These are phyloP conservation scores for Tricholaema leucomelas DNA, from an alignment of 2,113 vertebrate species.

Conservation along the genomic window DNA sequence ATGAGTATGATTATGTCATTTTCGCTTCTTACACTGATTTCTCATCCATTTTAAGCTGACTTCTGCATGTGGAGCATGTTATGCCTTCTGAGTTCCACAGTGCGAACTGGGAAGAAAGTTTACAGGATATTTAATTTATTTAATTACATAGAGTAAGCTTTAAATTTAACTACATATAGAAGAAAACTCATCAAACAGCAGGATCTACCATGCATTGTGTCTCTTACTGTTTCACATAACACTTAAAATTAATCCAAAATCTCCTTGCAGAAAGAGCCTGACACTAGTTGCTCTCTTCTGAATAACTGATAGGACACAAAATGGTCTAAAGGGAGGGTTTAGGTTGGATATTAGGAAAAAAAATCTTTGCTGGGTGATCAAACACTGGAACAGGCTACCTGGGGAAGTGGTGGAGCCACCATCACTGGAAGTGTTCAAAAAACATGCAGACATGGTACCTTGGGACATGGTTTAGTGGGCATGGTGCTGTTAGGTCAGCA, in stretches of 20 bases:
- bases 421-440: too few species aligned
- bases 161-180: not conserved
- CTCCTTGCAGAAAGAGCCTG: not conserved
- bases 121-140: not conserved
- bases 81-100: not conserved
- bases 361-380: too few species aligned
- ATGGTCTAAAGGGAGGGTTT: too few species aligned
- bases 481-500: too few species aligned
- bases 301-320: too few species aligned
- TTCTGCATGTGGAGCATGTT: rapidly evolving
- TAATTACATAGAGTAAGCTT: not conserved
- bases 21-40: not conserved
- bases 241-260: not conserved
- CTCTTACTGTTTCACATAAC: not conserved
- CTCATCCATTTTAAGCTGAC: not conserved
- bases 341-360: too few species aligned
- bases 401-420: too few species aligned
- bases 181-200: not conserved
- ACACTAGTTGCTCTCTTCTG: too few species aligned
- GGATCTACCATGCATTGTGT: not conserved
- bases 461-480: too few species aligned
- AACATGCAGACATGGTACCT: too few species aligned
- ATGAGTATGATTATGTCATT: not conserved
- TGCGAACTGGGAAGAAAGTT: not conserved
- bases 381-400: too few species aligned